Evolutionary conservation across 1,140 invertebrate species (phyloP), one percentile per base, ranked within the genome.

Genomic region (Forficula auricularia): DNA sequence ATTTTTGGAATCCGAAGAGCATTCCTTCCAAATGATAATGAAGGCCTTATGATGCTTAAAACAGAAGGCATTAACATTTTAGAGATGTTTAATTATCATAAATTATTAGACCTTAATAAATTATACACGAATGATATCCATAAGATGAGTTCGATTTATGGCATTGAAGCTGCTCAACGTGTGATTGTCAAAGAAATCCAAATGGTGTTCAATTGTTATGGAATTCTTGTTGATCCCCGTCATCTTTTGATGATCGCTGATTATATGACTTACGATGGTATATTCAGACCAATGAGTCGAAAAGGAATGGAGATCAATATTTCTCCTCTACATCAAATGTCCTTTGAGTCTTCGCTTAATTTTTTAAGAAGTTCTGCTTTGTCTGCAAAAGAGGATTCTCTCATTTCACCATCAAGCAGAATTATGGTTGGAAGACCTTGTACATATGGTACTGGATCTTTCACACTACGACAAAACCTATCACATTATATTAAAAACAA

Each of bases 321-420:
- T 0, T 98, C 92, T 3, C 86, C 91, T 0, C 61, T 99, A 2
- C 95, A 98, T 58, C 91, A 97, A 65, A 98, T 98, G 83, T 92
- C 84, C 2, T 99, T 95, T 55, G 95, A 98, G 63, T 89, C 89
- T 1, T 85, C 89, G 1, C 63, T 88, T 16, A 72, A 71, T 50
- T 97, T 97, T 56, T 66, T 98, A 38, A 80, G 82, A 52, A 76
- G 73, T 43, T 82, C 95, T 0, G 73, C 80, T 9, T 58, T 90
- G 50, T 48, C 51, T 76, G 76, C 71, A 19, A 70, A 72, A 48
- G 48, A 60, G 31, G 92, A 98, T 63, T 64, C 71, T 47, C 63
- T 98, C 16, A 63, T 70, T 33, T 91, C 87, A 34, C 89, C 92
- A 1, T 94, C 90, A 0, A 77, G 88, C 56, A 75, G 86, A 47